Evolutionary conservation across 2,113 vertebrate genomes (phyloP).

Genomic region (Nipponia nippon): DNA sequence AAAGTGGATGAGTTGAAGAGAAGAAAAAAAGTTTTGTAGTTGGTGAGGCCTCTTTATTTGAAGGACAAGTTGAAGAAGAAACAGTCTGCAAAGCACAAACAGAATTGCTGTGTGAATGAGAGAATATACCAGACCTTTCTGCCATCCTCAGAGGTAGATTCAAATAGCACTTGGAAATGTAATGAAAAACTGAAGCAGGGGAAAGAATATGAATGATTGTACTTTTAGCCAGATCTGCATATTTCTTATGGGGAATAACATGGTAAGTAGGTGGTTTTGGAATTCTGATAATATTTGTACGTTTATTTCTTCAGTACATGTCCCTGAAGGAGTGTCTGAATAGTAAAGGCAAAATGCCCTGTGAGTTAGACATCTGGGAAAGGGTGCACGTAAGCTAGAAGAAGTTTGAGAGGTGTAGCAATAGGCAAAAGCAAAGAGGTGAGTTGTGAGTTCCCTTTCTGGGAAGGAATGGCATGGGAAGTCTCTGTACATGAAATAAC

Average conservation of each 20-base stretch:
- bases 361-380: background rate
- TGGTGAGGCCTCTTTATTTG: background rate
- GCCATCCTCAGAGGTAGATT: background rate
- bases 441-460: background rate
- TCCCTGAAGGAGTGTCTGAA: background rate
- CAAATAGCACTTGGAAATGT: background rate
- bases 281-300: background rate
- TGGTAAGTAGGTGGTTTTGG: background rate
- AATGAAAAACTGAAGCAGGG: background rate
- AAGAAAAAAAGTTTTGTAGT: background rate
- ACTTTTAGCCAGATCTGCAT: background rate
- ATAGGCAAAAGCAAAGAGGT: background rate
- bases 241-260: background rate
- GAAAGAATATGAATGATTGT: background rate
- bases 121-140: background rate
- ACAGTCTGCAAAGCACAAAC: background rate
- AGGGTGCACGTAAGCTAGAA: background rate
- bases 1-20: background rate
- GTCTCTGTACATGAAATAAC: background rate
- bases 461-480: background rate
- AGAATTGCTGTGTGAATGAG: background rate
- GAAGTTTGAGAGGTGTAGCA: background rate
- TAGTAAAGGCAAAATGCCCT: background rate
- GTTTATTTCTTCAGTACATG: background rate
- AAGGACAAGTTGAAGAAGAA: background rate